Evolutionary conservation across 1,140 invertebrate genomes (phyloP).

Genomic region (Helicoverpa zea): DNA sequence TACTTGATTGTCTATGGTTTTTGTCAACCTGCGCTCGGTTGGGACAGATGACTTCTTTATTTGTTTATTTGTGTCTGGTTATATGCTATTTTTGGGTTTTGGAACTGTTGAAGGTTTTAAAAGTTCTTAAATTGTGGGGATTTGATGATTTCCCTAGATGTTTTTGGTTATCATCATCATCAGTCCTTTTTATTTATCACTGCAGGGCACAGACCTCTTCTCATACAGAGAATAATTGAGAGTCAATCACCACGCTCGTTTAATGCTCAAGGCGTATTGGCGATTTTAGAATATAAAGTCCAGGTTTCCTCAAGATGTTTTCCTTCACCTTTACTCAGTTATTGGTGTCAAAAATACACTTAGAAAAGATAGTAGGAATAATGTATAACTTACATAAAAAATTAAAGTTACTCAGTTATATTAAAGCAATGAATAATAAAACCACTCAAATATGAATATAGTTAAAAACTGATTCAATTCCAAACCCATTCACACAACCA

Average conservation of each 20-base stretch:
- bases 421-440: neutral
- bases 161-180: neutral
- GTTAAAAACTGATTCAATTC: constrained; percentile 5
- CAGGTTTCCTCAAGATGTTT: no score
- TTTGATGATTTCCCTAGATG: neutral
- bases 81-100: neutral
- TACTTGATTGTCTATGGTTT: constrained; percentile 57
- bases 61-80: neutral
- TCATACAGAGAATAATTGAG: no score
- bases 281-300: no score
- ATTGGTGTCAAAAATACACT: no score
- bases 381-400: no score
- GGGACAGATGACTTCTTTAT: neutral
- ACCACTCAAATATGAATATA: neutral
- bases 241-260: no score
- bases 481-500: neutral
- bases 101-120: no score
- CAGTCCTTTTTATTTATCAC: constrained; percentile 2
- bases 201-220: neutral
- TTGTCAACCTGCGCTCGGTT: constrained; percentile 39
- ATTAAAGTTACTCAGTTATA: neutral
- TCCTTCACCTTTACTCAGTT: no score
- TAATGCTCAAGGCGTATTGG: no score
- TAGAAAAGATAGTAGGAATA: no score
- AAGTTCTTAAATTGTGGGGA: neutral